Evolutionary conservation across 2,888 invertebrate genomes (phyloP), one percentile per base, ranked within the genome.

Genomic region (Atherix ibis): DNA sequence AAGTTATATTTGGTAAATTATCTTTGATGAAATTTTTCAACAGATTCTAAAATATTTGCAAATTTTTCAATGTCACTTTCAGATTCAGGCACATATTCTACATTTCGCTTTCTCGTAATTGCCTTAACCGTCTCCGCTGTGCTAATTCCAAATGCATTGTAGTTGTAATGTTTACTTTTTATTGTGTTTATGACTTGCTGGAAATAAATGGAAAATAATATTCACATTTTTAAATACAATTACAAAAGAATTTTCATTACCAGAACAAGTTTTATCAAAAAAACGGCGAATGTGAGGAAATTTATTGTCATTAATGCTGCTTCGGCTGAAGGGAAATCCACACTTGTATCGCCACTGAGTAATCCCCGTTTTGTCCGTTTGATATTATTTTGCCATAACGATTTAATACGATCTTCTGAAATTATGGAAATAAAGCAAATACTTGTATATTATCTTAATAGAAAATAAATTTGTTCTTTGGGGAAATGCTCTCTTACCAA

Each of bases 281-380:
- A 85, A 5, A 84, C 83, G 0, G 84, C 83, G 56, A 85, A 84
- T 1, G 84, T 83, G 8, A 87, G 65, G 54, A 85, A 84, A 15
- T 82, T 80, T 43, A 87, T 80, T 24, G 81, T 78, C 71, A 85
- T 75, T 32, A 87, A 62, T 0, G 85, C 76, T 29, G 80, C 76
- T 60, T 84, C 84, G 4, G 78, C 67, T 0, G 84, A 81, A 9
- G 84, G 83, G 54, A 84, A 81, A 43, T 79, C 76, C 46, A 82
- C 65, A 44, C 69, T 70, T 2, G 71, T 67, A 8, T 71, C 67
- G 16, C 59, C 57, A 22, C 59, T 39, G 31, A 56, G 17, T 5
- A 22, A 12, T 13, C 25, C 29, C 17, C 34, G 19, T 24, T 46
- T 52, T 31, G 42, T 53, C 40, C 48, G 51, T 29, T 41, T 45